Conservation (phyloP, 2,888 invertebrate species). For the Mayetiola destructor region DNA sequence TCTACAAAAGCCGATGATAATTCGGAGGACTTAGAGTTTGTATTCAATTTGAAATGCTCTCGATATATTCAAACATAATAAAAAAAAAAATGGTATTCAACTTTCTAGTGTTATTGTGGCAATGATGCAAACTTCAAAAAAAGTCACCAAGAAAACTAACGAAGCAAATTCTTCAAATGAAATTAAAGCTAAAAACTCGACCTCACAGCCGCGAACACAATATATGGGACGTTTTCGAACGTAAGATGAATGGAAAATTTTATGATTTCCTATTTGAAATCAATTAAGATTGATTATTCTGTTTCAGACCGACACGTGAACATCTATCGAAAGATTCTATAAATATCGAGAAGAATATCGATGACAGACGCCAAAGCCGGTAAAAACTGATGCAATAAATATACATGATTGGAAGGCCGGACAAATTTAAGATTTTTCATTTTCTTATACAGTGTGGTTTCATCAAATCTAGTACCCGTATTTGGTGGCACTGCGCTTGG, state of each 20-base stretch:
- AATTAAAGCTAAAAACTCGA: too few relatives aligned
- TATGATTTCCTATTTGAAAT: too few relatives aligned
- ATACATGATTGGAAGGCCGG: neutral
- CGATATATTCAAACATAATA: neutral
- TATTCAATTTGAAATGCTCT: constrained; percentile 12
- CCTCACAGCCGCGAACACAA: too few relatives aligned
- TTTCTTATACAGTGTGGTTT: neutral
- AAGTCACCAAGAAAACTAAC: too few relatives aligned
- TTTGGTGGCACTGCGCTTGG: constrained; percentile 47
- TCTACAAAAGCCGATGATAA: neutral
- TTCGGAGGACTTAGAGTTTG: neutral
- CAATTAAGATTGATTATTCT: too few relatives aligned
- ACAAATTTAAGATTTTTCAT: neutral
- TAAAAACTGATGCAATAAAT: too few relatives aligned
- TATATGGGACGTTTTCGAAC: too few relatives aligned
- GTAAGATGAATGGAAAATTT: too few relatives aligned
- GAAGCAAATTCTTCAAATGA: too few relatives aligned
- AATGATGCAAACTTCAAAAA: too few relatives aligned
- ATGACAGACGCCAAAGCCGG: constrained; percentile 15
- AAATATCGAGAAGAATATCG: neutral
- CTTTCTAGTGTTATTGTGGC: neutral
- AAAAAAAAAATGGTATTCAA: neutral
- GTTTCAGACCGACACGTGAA: too few relatives aligned
- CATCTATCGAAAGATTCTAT: too few relatives aligned
- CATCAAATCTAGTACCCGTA: constrained; percentile 26